phyloP scores from a whole-genome alignment of 1,140 invertebrate genomes.

The Monochamus saltuarius region DNA sequence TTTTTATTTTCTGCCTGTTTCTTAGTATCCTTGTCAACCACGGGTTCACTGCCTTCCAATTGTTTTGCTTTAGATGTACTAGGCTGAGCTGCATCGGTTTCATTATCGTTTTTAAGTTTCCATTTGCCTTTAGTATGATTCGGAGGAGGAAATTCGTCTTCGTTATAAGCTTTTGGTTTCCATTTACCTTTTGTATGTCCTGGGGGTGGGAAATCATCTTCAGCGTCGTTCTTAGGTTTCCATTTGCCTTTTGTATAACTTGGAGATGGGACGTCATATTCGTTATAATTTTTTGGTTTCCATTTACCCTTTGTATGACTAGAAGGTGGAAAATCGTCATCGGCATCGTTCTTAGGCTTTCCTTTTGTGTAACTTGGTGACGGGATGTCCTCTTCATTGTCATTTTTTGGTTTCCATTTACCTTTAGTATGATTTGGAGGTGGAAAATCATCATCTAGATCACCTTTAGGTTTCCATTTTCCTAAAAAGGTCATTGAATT shows the following conservation, averaged over 20 bases:
- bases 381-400: slow-evolving; percentile 39
- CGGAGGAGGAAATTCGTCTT: slow-evolving; percentile 52
- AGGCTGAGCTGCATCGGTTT: background rate
- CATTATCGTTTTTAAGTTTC: slow-evolving; percentile 24
- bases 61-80: background rate
- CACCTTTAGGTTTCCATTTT: slow-evolving; percentile 60
- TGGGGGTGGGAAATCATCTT: slow-evolving; percentile 54
- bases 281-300: slow-evolving; percentile 43
- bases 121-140: slow-evolving; percentile 66
- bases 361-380: slow-evolving; percentile 68
- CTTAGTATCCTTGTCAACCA: too few species aligned
- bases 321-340: slow-evolving; percentile 37
- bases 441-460: slow-evolving; percentile 37
- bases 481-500: slow-evolving; percentile 63
- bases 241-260: slow-evolving; percentile 75
- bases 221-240: slow-evolving; percentile 51
- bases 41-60: background rate
- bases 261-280: slow-evolving; percentile 54
- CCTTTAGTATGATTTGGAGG: slow-evolving; percentile 39
- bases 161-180: slow-evolving; percentile 34
- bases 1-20: background rate
- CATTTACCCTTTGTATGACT: slow-evolving; percentile 42
- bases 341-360: slow-evolving; percentile 40
- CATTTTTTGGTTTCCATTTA: slow-evolving; percentile 37
- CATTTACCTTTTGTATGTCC: slow-evolving; percentile 17